These are phyloP conservation scores for Priocnemis perturbator DNA, from an alignment of 2,888 invertebrate genomes.

Conservation along the genomic window DNA sequence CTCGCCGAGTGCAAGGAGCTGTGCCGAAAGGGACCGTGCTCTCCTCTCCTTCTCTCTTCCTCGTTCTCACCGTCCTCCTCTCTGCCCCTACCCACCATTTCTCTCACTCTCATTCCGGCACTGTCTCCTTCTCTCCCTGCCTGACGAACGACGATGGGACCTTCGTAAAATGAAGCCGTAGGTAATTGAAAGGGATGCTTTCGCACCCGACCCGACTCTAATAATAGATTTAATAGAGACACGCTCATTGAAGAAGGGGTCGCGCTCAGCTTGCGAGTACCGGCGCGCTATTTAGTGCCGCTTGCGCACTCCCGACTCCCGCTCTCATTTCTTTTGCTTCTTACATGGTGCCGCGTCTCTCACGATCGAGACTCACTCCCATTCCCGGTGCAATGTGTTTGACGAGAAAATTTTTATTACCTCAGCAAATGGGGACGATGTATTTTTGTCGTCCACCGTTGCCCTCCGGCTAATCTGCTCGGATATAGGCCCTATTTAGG, in stretches of 20 bases:
- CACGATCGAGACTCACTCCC: conserved; percentile 7
- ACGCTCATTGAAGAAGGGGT: conserved; percentile 73
- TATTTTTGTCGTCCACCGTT: too few species aligned
- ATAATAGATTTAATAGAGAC: conserved; percentile 76
- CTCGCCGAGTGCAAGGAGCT: conserved; percentile 3
- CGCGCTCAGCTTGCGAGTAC: conserved; percentile 42
- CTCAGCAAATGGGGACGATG: too few species aligned
- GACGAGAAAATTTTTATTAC: too few species aligned
- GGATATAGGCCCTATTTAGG: too few species aligned
- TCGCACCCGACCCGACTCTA: conserved; percentile 61
- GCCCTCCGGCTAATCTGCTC: too few species aligned
- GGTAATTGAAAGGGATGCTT: conserved; percentile 73
- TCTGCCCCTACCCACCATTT: conserved; percentile 1
- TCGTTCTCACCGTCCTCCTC: neutral
- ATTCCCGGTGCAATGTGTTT: too few species aligned
- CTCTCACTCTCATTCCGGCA: neutral
- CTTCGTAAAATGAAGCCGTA: conserved; percentile 57
- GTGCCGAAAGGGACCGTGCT: neutral
- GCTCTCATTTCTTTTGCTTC: conserved; percentile 83
- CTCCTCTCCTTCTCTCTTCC: conserved; percentile 1
- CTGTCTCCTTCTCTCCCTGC: conserved; percentile 3
- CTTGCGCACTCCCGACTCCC: conserved; percentile 82
- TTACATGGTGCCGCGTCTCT: neutral
- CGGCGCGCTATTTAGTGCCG: conserved; percentile 53
- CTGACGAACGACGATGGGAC: conserved; percentile 27